Percentiles rank a stretch among this genome's conserved stretches.
These are phyloP conservation scores for Trimorus sp. DNA, from an alignment of 2,888 invertebrate genomes.

Conservation along the genomic window DNA sequence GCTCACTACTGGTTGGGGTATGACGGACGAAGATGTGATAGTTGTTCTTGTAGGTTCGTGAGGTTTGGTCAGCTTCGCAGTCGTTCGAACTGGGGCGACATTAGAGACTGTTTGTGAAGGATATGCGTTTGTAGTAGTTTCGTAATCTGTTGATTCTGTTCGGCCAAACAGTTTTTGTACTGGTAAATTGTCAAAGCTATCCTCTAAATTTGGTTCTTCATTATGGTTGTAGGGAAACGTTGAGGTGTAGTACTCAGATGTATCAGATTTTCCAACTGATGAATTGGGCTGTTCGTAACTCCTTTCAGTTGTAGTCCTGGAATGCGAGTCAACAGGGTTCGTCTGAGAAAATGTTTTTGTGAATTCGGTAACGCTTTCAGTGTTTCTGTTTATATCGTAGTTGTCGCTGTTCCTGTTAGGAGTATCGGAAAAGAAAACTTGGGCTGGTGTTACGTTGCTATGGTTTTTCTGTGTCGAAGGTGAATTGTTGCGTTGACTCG, in stretches of 20 bases:
- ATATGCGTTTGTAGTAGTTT: slow-evolving; percentile 39
- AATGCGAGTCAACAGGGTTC: no score
- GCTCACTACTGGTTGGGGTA: slow-evolving; percentile 37
- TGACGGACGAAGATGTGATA: slow-evolving; percentile 46
- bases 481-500: slow-evolving; percentile 68
- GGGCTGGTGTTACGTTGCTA: slow-evolving; percentile 14
- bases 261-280: no score
- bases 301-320: no score
- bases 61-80: slow-evolving; percentile 7
- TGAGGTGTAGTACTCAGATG: no score
- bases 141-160: slow-evolving; percentile 70
- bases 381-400: slow-evolving; percentile 12
- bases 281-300: no score
- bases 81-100: no score
- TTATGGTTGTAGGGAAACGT: not conserved
- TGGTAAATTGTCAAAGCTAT: slow-evolving; percentile 65
- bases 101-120: no score
- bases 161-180: slow-evolving; percentile 74
- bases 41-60: slow-evolving; percentile 53
- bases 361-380: no score
- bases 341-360: no score
- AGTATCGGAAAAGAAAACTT: no score
- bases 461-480: slow-evolving; percentile 55
- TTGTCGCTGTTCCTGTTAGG: slow-evolving; percentile 4
- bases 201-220: slow-evolving; percentile 50